Evolutionary conservation across 1,140 invertebrate species (phyloP), one percentile per base, ranked within the genome.

Genomic region (Drosophila hydei): DNA sequence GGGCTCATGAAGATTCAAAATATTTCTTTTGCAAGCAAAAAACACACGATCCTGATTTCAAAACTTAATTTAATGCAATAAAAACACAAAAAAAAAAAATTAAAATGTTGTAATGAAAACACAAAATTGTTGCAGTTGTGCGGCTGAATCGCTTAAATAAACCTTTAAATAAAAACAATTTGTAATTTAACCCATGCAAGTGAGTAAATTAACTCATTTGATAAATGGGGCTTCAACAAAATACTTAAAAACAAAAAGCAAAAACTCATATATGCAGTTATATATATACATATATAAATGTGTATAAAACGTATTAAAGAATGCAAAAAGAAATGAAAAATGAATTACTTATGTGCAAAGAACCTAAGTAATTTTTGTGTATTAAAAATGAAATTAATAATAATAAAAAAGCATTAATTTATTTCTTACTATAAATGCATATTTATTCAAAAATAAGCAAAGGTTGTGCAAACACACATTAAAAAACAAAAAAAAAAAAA

Each of bases 1-100:
- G 88, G 88, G 88, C 88, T 90, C 88, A 90, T 89, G 83, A 88
- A 90, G 88, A 85, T 77, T 85, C 88, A 90, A 90, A 90, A 79
- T 81, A 89, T 90, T 88, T 88, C 89, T 90, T 90, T 90, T 90
- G 88, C 42, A 67, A 72, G 64, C 45, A 55, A 72, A 23, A 23
- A 42, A 2, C 30, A 43, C 64, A 68, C 14, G 12, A 67, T 21
- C 38, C 16, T 75, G 1, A 47, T 79, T 80, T 71, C 11, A 56
- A 40, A 14, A 12, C 51, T n/a, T 75, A 51, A 56, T 47, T 7
- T 59, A 23, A 52, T 23, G 40, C 11, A 14, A 23, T 45, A 50
- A 45, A 7, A 42, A 14, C 14, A 30, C 62, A 72, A 40, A n/a
- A 42, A 71, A 50, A 38, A 67, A 60, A 62, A 67, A 62, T 38